A percentile compares a stretch with the other conserved stretches of the same genome.
These are phyloP conservation scores for Euthynnus affinis DNA, from an alignment of 2,797 vertebrate species.

Conservation along the genomic window DNA sequence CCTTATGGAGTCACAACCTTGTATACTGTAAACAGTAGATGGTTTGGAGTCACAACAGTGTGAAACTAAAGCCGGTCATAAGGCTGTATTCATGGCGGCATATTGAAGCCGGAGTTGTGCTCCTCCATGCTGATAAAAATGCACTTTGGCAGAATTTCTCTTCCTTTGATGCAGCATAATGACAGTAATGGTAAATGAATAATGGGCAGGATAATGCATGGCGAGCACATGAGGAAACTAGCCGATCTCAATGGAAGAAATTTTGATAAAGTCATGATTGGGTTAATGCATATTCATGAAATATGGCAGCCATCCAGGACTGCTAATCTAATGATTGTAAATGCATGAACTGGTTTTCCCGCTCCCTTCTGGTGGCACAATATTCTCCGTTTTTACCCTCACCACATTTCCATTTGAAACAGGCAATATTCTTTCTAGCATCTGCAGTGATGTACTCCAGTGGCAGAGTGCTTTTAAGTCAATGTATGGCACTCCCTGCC, in stretches of 20 bases:
- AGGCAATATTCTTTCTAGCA: constrained; percentile 4
- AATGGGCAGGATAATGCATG: constrained; percentile 39
- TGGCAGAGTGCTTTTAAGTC: constrained; percentile 36
- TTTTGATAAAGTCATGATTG: constrained; percentile 39
- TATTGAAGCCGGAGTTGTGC: not conserved
- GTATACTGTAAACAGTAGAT: constrained; percentile 32
- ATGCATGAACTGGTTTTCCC: constrained; percentile 53
- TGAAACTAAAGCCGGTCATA: not conserved
- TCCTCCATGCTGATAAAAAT: not conserved
- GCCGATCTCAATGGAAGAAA: constrained; percentile 45
- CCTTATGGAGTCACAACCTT: not conserved
- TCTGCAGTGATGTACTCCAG: constrained; percentile 29
- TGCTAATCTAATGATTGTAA: constrained; percentile 62
- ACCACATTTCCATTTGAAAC: constrained; percentile 33
- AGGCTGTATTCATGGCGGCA: not conserved
- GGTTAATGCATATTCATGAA: constrained; percentile 64
- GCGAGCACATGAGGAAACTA: constrained; percentile 15
- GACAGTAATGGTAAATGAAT: constrained; percentile 54
- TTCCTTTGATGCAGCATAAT: constrained; percentile 30
- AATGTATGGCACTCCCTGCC: constrained; percentile 5
- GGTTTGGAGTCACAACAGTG: constrained; percentile 21
- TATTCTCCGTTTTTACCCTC: constrained; percentile 22
- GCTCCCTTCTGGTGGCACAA: constrained; percentile 34
- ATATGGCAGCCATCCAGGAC: constrained; percentile 49
- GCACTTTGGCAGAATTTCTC: constrained; percentile 46